Evolutionary conservation across 2,113 vertebrate genomes (phyloP).

Genomic region (Perca schrenkii): DNA sequence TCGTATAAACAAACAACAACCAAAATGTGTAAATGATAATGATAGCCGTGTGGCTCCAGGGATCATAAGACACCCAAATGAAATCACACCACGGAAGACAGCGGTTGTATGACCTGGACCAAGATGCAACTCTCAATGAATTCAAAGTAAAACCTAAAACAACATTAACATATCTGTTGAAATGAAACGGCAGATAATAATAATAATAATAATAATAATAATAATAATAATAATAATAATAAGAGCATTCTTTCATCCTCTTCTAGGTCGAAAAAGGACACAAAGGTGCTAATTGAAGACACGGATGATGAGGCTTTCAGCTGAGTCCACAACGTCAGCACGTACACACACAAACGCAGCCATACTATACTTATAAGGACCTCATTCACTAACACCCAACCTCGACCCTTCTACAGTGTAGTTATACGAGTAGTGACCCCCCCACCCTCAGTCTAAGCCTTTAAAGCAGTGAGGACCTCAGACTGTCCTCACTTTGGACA

Average conservation of each 20-base stretch:
- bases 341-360: conserved; percentile 10
- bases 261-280: conserved; percentile 93
- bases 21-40: too few relatives aligned
- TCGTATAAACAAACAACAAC: too few relatives aligned
- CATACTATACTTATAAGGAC: conserved; percentile 68
- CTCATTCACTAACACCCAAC: conserved; percentile 36
- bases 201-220: too few relatives aligned
- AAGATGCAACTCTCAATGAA: too few relatives aligned
- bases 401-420: conserved; percentile 22
- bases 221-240: background rate
- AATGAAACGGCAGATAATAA: conserved; percentile 8
- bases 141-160: background rate
- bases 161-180: background rate
- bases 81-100: background rate
- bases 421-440: background rate
- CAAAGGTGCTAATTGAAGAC: conserved; percentile 98
- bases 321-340: conserved; percentile 83
- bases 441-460: conserved; percentile 29
- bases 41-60: background rate
- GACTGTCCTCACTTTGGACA: conserved; percentile 18
- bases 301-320: conserved; percentile 96
- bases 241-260: conserved; percentile 3
- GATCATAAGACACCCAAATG: background rate
- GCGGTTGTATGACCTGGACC: background rate
- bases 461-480: conserved; percentile 42